A percentile compares a stretch with the other conserved stretches of the same genome.
These are phyloP conservation scores for Parazoanthus darwini DNA, from an alignment of 92 coral and sea anemone species.

Conservation along the genomic window DNA sequence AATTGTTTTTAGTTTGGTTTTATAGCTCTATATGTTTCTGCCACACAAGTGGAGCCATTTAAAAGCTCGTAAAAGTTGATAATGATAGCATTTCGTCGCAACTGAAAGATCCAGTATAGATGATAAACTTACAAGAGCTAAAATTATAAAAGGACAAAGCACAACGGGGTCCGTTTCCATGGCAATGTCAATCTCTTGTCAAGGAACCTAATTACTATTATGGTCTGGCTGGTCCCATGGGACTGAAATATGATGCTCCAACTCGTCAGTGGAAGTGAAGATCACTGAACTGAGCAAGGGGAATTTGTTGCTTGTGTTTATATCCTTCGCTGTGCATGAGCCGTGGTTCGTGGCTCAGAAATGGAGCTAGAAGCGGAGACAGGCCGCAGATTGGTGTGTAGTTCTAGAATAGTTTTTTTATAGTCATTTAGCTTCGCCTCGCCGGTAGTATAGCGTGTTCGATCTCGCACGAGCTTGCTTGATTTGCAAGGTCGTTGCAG, in stretches of 20 bases:
- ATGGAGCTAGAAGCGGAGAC: slow-evolving; percentile 75
- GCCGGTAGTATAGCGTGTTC: slow-evolving; percentile 33
- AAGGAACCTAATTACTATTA: slow-evolving; percentile 58
- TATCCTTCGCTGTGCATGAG: slow-evolving; percentile 52
- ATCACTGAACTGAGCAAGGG: slow-evolving; percentile 59
- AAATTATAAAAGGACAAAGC: background rate
- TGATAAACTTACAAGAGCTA: background rate
- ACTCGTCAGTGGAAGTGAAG: slow-evolving; percentile 18
- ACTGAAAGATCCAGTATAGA: background rate
- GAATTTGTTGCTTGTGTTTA: slow-evolving; percentile 41
- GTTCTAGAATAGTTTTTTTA: slow-evolving; percentile 47
- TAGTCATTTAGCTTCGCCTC: slow-evolving; percentile 13
- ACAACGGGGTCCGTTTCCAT: slow-evolving; percentile 41
- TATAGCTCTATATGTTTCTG: background rate
- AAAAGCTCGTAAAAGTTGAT: background rate
- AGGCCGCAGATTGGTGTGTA: slow-evolving; percentile 93
- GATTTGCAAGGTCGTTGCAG: slow-evolving; percentile 9
- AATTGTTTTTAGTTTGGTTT: no score
- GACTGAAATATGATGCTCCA: slow-evolving; percentile 62
- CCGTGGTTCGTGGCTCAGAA: slow-evolving; percentile 57
- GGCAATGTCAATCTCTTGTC: slow-evolving; percentile 55
- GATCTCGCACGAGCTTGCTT: slow-evolving; percentile 25
- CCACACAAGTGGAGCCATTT: background rate
- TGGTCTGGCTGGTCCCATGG: slow-evolving; percentile 81
- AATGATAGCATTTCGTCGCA: no score